Conservation (phyloP, 2,113 vertebrate species). For the Sinocyclocheilus maitianheensis region DNA sequence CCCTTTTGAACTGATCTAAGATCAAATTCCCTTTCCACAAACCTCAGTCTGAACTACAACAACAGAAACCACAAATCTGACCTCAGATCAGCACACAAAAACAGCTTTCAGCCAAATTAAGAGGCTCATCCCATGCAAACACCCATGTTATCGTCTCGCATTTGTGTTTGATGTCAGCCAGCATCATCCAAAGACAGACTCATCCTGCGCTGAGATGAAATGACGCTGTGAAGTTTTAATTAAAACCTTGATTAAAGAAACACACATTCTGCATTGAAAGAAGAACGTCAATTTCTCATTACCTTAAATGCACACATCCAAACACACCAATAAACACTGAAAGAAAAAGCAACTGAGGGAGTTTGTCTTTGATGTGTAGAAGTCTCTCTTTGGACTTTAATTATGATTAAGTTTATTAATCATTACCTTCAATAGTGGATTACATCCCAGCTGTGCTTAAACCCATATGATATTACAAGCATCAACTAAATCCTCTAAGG, state of each 20-base stretch:
- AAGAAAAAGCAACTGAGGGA: conserved; percentile 1
- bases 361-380: conserved; percentile 29
- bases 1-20: conserved; percentile 30
- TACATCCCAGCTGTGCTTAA: neutral
- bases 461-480: neutral
- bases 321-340: neutral
- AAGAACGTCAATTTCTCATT: conserved; percentile 73
- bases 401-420: conserved; percentile 42
- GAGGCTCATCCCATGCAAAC: conserved; percentile 14
- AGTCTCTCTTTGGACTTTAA: conserved; percentile 23
- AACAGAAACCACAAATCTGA: neutral
- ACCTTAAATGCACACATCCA: conserved; percentile 49
- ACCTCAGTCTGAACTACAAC: neutral
- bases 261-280: conserved; percentile 65
- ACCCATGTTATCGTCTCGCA: conserved; percentile 1
- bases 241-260: conserved; percentile 79
- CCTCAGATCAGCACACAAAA: conserved; percentile 28
- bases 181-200: conserved; percentile 62
- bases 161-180: conserved; percentile 71
- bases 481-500: too few species aligned
- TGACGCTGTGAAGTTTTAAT: conserved; percentile 77
- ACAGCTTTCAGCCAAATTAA: conserved; percentile 7
- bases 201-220: conserved; percentile 71
- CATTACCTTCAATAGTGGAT: neutral
- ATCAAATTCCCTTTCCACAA: conserved; percentile 13